Conservation (phyloP, 2,113 vertebrate genomes). For the Empidonax alnorum region DNA sequence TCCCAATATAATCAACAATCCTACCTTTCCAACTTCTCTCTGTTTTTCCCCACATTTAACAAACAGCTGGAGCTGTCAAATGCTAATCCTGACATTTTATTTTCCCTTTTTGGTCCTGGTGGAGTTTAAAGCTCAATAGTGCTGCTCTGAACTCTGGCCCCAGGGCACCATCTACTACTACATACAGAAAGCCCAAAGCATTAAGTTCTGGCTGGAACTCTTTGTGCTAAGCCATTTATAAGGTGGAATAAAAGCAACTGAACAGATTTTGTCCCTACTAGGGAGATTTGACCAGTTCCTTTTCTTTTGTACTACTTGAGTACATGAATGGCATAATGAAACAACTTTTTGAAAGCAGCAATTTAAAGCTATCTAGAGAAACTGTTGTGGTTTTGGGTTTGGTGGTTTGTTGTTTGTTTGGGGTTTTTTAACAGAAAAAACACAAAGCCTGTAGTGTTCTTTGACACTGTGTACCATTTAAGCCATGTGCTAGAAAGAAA, state of each 20-base stretch:
- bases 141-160: background rate
- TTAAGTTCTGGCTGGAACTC: background rate
- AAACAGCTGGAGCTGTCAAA: background rate
- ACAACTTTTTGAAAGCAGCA: background rate
- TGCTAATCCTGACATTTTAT: conserved; percentile 5
- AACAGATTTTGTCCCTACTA: background rate
- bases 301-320: background rate
- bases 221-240: background rate
- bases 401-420: background rate
- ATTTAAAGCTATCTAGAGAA: background rate
- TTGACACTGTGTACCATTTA: background rate
- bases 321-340: background rate
- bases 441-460: background rate
- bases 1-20: background rate
- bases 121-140: background rate
- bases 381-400: background rate
- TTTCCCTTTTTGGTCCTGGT: background rate
- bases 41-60: background rate
- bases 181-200: background rate
- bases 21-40: background rate
- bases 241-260: background rate
- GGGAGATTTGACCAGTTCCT: background rate
- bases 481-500: background rate
- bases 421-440: background rate
- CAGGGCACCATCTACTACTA: background rate